Conservation (phyloP, 37 sponge, comb jelly and placozoan species). For the Corticium candelabrum region DNA sequence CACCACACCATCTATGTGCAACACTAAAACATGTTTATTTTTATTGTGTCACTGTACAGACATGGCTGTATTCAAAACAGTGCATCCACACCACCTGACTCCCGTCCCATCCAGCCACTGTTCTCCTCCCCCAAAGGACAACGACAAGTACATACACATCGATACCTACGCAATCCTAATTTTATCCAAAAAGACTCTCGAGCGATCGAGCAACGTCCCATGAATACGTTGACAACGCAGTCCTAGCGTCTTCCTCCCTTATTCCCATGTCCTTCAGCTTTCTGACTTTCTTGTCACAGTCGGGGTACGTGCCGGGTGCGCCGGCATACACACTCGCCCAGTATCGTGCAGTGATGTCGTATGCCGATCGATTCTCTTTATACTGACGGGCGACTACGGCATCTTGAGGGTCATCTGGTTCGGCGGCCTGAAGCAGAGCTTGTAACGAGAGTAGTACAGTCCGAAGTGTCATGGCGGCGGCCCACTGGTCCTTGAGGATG, state of each 20-base stretch:
- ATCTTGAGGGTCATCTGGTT: constrained; percentile 98
- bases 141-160: too few relatives aligned
- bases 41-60: too few relatives aligned
- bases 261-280: constrained; percentile 59
- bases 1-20: too few relatives aligned
- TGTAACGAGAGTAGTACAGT: constrained; percentile 85
- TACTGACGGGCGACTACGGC: constrained; percentile 96
- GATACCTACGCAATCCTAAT: too few relatives aligned
- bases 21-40: too few relatives aligned
- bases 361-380: constrained; percentile 60
- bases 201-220: constrained; percentile 72
- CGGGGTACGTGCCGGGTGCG: constrained; percentile 29
- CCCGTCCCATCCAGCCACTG: too few relatives aligned
- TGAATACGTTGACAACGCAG: constrained; percentile 51
- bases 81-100: too few relatives aligned
- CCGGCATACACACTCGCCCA: constrained; percentile 93
- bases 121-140: too few relatives aligned
- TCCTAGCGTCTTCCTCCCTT: constrained; percentile 21
- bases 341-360: constrained; percentile 76
- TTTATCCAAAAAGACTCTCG: constrained; percentile 66
- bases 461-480: constrained; percentile 96
- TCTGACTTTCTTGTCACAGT: constrained; percentile 40
- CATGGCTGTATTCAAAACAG: too few relatives aligned
- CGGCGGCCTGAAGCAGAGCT: constrained; percentile 25
- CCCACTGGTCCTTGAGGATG: constrained; percentile 96